These are phyloP conservation scores for Hydriomena furcata DNA, from an alignment of 2,888 invertebrate genomes.

Conservation along the genomic window DNA sequence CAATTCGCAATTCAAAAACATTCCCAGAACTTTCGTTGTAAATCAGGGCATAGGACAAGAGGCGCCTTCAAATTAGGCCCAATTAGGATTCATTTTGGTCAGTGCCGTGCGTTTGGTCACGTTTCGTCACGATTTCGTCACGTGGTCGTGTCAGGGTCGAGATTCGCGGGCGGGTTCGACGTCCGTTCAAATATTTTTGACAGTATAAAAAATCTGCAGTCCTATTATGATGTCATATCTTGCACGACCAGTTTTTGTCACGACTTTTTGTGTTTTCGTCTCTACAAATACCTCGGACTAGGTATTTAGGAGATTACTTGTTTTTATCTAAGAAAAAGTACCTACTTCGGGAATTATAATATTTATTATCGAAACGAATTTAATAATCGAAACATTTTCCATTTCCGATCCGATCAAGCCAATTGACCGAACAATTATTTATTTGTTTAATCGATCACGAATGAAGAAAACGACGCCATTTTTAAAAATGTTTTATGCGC, in stretches of 20 bases:
- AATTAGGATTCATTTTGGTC: conserved; percentile 33
- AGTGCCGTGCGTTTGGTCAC: conserved; percentile 49
- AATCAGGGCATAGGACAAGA: conserved; percentile 31
- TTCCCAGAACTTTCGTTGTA: conserved; percentile 30
- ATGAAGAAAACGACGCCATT: conserved; percentile 38
- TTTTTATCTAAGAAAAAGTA: conserved; percentile 13
- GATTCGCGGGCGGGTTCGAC: conserved; percentile 62
- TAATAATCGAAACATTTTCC: conserved; percentile 28
- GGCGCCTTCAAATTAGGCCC: conserved; percentile 29
- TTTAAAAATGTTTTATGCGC: conserved; percentile 66
- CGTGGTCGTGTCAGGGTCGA: conserved; percentile 61
- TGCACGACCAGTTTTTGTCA: conserved; percentile 48
- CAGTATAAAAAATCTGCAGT: conserved; percentile 67
- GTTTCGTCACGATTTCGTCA: conserved; percentile 58
- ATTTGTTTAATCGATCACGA: conserved; percentile 43
- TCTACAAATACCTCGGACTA: conserved; percentile 19
- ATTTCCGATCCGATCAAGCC: conserved; percentile 31
- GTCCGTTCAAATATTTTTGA: conserved; percentile 74
- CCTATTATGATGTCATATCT: conserved; percentile 69
- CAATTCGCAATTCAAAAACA: conserved; percentile 24
- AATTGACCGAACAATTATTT: conserved; percentile 40
- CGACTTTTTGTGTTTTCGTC: conserved; percentile 48
- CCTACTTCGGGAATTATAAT: conserved; percentile 19
- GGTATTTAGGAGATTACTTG: conserved; percentile 15
- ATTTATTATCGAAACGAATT: conserved; percentile 27